A percentile compares a stretch with the other conserved stretches of the same genome.
phyloP scores from a whole-genome alignment of 2,888 invertebrate genomes.

The Stenodera caucasica region DNA sequence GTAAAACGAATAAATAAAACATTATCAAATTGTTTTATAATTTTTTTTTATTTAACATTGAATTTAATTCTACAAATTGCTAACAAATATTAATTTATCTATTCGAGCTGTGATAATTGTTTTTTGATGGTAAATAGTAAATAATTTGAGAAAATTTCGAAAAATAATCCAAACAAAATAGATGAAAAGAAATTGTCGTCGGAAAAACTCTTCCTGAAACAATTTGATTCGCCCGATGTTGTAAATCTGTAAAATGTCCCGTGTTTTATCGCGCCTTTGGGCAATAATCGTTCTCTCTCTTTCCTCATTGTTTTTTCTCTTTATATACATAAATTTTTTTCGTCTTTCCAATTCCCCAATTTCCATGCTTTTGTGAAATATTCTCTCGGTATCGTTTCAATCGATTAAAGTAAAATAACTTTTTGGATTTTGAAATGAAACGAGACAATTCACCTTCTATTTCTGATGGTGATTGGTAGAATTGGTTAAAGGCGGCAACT shows the following conservation, averaged over 20 bases:
- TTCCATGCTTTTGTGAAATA: constrained; percentile 2
- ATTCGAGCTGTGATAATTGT: constrained; percentile 11
- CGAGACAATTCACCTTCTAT: constrained; percentile 37
- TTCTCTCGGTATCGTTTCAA: not conserved
- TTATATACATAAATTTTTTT: not conserved
- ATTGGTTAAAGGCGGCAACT: constrained; percentile 51
- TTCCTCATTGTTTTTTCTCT: not conserved
- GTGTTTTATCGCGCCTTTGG: constrained; percentile 1
- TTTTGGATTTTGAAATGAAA: not conserved
- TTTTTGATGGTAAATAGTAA: constrained; percentile 19
- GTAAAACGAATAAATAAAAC: not conserved
- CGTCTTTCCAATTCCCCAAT: not conserved
- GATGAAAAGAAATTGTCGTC: not conserved
- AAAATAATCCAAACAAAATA: not conserved
- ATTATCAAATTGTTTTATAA: not conserved
- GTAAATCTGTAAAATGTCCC: not conserved
- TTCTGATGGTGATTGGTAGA: constrained; percentile 57
- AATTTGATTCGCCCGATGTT: not conserved
- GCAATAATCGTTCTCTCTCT: not conserved
- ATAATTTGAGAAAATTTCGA: not conserved
- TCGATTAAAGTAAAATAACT: not conserved
- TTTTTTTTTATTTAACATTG: not conserved
- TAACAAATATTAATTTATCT: constrained; percentile 1
- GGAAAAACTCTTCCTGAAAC: not conserved
- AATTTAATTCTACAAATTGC: not conserved